Percentiles rank a stretch among this genome's conserved stretches.
These are phyloP conservation scores for Epizoanthus scotinus DNA, from an alignment of 92 coral and sea anemone species.

Conservation along the genomic window DNA sequence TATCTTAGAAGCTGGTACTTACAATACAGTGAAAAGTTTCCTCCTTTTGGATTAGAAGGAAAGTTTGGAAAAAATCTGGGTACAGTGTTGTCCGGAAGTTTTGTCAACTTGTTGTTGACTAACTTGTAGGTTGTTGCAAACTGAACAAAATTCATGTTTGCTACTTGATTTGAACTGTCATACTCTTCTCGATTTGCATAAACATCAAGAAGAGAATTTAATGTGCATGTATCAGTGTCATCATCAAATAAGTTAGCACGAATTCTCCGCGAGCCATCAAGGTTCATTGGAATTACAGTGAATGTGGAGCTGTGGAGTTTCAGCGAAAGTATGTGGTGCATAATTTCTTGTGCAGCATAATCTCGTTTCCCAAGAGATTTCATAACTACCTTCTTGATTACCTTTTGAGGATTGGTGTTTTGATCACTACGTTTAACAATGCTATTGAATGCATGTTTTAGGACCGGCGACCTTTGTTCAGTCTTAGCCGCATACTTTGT, in stretches of 20 bases:
- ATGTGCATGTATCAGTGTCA: conserved; percentile 46
- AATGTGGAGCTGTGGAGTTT: conserved; percentile 47
- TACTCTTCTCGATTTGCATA: conserved; percentile 56
- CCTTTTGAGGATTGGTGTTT: conserved; percentile 21
- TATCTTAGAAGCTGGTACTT: conserved; percentile 57
- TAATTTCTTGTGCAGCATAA: conserved; percentile 63
- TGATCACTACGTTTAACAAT: conserved; percentile 18
- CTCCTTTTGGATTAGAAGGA: conserved; percentile 47
- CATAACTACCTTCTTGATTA: conserved; percentile 58
- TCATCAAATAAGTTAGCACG: conserved; percentile 16
- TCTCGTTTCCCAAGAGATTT: conserved; percentile 64
- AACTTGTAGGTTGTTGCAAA: conserved; percentile 39
- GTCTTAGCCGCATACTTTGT: conserved; percentile 46
- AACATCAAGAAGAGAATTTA: conserved; percentile 53
- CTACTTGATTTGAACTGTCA: conserved; percentile 22
- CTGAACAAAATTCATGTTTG: conserved; percentile 42
- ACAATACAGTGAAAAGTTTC: conserved; percentile 47
- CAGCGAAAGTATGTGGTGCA: conserved; percentile 58
- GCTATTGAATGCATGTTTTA: conserved; percentile 5
- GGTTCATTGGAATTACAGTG: conserved; percentile 44
- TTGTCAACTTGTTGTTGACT: conserved; percentile 43
- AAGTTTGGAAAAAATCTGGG: conserved; percentile 45
- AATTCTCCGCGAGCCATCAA: conserved; percentile 52
- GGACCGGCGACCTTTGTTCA: conserved; percentile 9
- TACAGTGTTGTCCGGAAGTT: conserved; percentile 5